These are phyloP conservation scores for Poecilia latipinna DNA, from an alignment of 2,113 vertebrate genomes.

Conservation along the genomic window DNA sequence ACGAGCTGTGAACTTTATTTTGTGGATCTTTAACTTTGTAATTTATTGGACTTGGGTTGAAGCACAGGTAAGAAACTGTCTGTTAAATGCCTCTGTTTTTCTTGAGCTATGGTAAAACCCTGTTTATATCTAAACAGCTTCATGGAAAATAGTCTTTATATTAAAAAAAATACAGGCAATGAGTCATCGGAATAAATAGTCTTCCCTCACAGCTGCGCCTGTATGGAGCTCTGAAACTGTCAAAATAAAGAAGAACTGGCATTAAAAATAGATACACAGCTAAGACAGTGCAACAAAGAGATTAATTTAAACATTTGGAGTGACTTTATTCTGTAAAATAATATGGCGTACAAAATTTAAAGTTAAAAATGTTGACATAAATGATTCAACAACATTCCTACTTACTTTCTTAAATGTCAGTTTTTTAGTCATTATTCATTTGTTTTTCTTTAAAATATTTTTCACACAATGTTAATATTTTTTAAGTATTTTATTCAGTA, in stretches of 20 bases:
- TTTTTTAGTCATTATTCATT: neutral
- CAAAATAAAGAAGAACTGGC: neutral
- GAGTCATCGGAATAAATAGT: neutral
- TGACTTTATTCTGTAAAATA: neutral
- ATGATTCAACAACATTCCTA: neutral
- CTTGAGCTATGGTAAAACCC: too few species aligned
- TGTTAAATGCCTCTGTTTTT: too few species aligned
- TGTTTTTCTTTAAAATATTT: too few species aligned
- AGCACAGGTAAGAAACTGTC: slow-evolving; percentile 56
- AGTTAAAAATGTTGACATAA: neutral
- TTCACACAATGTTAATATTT: too few species aligned
- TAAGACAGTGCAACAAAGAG: neutral
- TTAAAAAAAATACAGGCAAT: neutral
- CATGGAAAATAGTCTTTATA: neutral
- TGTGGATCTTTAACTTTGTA: slow-evolving; percentile 53
- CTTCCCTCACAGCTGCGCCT: neutral
- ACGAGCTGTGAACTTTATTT: slow-evolving; percentile 7
- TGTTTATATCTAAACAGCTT: neutral
- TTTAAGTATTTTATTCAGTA: neutral
- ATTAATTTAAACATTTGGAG: neutral
- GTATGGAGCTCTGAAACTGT: neutral
- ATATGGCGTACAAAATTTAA: too few species aligned
- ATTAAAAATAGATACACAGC: neutral
- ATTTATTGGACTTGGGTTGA: slow-evolving; percentile 27
- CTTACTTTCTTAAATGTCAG: neutral